A percentile compares a stretch with the other conserved stretches of the same genome.
Conservation (phyloP, 2,113 vertebrate species). For the Rana temporaria region DNA sequence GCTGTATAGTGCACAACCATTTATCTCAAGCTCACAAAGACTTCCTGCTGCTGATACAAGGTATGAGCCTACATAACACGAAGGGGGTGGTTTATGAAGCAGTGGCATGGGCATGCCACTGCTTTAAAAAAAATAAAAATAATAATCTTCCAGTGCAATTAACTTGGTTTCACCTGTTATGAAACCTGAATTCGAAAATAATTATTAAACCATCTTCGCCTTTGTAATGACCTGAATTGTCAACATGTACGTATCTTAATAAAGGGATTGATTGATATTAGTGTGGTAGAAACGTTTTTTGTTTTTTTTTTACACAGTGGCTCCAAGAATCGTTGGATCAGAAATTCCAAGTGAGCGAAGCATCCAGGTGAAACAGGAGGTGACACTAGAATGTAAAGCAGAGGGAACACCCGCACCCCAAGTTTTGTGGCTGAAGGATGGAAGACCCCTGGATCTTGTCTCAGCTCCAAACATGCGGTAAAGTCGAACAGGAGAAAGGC, state of each 20-base stretch:
- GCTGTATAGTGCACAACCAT: constrained; percentile 75
- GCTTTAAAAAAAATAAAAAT: no score
- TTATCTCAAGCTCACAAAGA: constrained; percentile 73
- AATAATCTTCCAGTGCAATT: no score
- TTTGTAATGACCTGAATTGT: no score
- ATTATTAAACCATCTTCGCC: no score
- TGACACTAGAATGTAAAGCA: constrained; percentile 79
- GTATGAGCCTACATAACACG: constrained; percentile 62
- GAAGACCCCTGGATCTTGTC: constrained; percentile 71
- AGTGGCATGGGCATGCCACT: background rate
- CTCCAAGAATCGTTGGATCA: constrained; percentile 76
- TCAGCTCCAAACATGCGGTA: constrained; percentile 66
- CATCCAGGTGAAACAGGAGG: constrained; percentile 70
- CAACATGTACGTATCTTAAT: no score
- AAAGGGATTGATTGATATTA: no score
- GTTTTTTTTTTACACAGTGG: constrained; percentile 66
- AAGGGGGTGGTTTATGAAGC: background rate
- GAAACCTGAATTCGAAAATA: no score
- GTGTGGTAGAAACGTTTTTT: no score
- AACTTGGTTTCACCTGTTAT: no score
- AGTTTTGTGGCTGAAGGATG: constrained; percentile 86
- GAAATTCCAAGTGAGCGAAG: constrained; percentile 76
- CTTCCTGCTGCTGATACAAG: constrained; percentile 80
- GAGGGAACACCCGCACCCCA: constrained; percentile 78
- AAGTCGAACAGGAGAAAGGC: constrained; percentile 11